Evolutionary conservation across 2,888 invertebrate species (phyloP).

Genomic region (Mythimna lalbum): DNA sequence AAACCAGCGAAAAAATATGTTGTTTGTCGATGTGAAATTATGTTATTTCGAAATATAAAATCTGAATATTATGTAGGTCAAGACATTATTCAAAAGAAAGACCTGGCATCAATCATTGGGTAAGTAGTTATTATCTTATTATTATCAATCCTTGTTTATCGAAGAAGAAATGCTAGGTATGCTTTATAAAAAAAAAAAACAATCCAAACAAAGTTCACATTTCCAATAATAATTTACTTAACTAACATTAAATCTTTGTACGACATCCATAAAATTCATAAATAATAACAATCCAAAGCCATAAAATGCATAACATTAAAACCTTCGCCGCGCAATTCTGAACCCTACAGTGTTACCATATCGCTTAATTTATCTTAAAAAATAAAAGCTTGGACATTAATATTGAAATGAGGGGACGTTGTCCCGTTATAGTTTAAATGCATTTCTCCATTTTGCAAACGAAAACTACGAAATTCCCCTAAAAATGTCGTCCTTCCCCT

Average conservation of each 20-base stretch:
- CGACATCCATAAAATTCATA: constrained; percentile 68
- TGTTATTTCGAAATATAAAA: too few relatives aligned
- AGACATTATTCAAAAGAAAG: not conserved
- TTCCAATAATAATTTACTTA: constrained; percentile 66
- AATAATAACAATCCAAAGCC: constrained; percentile 77
- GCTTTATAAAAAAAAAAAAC: not conserved
- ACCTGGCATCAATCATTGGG: not conserved
- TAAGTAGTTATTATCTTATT: not conserved
- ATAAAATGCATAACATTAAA: constrained; percentile 73
- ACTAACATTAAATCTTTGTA: constrained; percentile 63
- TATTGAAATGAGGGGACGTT: constrained; percentile 87
- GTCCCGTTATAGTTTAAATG: constrained; percentile 87
- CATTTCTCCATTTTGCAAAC: constrained; percentile 84
- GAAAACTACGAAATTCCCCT: constrained; percentile 87
- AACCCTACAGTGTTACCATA: constrained; percentile 56
- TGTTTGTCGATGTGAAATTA: too few relatives aligned
- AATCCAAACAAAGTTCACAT: constrained; percentile 39
- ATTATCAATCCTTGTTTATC: too few relatives aligned
- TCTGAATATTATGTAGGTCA: too few relatives aligned
- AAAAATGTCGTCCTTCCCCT: constrained; percentile 88
- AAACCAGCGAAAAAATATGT: too few relatives aligned
- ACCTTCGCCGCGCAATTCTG: constrained; percentile 63
- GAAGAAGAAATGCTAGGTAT: not conserved
- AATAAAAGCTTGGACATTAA: constrained; percentile 76
- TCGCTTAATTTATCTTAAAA: constrained; percentile 52